These are phyloP conservation scores for Pangasianodon hypophthalmus DNA, from an alignment of 2,113 vertebrate species.

Conservation along the genomic window DNA sequence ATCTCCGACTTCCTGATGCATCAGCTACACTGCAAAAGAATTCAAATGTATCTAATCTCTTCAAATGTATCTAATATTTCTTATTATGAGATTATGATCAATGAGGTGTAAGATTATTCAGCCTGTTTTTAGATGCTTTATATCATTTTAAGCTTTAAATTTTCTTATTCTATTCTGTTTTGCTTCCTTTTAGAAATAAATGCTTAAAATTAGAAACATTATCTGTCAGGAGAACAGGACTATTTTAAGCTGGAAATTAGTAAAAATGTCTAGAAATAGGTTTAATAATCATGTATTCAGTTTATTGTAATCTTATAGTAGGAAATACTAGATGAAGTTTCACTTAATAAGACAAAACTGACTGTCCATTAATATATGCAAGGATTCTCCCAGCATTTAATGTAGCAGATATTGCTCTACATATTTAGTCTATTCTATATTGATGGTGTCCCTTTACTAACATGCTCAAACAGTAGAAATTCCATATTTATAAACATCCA, in stretches of 20 bases:
- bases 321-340: neutral
- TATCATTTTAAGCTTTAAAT: neutral
- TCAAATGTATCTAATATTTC: neutral
- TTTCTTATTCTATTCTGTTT: neutral
- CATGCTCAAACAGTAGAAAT: neutral
- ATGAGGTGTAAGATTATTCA: neutral
- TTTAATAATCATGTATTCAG: neutral
- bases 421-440: neutral
- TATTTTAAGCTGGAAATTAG: neutral
- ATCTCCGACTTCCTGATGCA: neutral
- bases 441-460: neutral
- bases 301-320: neutral
- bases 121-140: neutral
- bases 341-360: neutral
- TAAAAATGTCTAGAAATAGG: neutral
- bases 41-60: neutral
- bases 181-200: neutral
- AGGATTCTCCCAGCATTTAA: neutral
- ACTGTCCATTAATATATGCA: neutral
- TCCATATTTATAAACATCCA: neutral
- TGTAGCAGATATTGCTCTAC: neutral
- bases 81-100: neutral
- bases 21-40: neutral
- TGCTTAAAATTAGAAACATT: neutral
- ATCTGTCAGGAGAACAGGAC: neutral